These are phyloP conservation scores for Troides aeacus DNA, from an alignment of 2,888 invertebrate genomes.

Conservation along the genomic window DNA sequence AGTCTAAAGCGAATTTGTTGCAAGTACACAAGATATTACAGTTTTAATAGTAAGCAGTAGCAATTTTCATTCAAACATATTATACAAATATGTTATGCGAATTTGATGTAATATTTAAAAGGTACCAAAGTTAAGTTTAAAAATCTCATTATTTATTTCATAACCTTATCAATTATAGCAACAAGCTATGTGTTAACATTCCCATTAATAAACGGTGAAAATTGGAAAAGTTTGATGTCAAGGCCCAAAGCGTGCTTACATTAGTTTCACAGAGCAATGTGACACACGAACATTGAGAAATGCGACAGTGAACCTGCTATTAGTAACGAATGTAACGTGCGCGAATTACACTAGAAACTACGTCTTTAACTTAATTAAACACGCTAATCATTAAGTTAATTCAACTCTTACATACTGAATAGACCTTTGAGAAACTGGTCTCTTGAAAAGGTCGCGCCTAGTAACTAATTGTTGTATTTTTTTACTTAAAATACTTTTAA, in stretches of 20 bases:
- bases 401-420: not conserved
- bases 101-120: too few relatives aligned
- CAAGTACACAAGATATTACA: not conserved
- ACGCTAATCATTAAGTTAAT: not conserved
- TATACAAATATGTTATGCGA: not conserved
- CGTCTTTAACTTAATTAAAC: not conserved
- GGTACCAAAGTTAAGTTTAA: too few relatives aligned
- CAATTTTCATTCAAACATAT: not conserved
- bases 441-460: too few relatives aligned
- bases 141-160: not conserved
- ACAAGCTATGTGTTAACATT: not conserved
- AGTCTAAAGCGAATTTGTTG: conserved; percentile 12
- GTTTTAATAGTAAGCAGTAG: not conserved
- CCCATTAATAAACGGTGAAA: conserved; percentile 11
- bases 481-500: too few relatives aligned
- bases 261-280: conserved; percentile 7
- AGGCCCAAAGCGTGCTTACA: conserved; percentile 8
- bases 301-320: conserved; percentile 15
- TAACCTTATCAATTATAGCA: not conserved
- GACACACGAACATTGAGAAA: conserved; percentile 16
- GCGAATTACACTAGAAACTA: conserved; percentile 1
- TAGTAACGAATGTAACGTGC: not conserved
- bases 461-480: too few relatives aligned
- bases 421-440: not conserved
- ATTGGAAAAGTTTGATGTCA: conserved; percentile 9